Evolutionary conservation across 2,888 invertebrate genomes (phyloP).

Genomic region (Ramazzottius varieornatus): DNA sequence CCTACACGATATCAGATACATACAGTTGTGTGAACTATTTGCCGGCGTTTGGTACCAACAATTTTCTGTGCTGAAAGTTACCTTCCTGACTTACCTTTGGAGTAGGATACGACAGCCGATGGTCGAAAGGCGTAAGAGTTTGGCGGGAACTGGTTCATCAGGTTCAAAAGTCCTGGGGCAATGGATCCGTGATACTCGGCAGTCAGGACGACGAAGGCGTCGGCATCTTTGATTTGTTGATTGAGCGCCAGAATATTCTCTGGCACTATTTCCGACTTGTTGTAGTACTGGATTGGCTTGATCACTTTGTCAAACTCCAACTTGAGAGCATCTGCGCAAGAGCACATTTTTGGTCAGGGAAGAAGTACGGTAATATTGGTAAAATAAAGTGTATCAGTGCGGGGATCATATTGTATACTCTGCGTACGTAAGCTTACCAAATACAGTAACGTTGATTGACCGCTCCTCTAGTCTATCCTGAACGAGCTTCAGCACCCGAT

Average conservation of each 20-base stretch:
- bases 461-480: not conserved
- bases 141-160: slow-evolving; percentile 3
- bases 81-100: slow-evolving; percentile 4
- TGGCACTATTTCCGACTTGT: not conserved
- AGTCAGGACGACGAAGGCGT: not conserved
- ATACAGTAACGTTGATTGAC: not conserved
- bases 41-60: too few species aligned
- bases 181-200: not conserved
- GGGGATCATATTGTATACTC: too few species aligned
- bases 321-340: not conserved
- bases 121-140: not conserved
- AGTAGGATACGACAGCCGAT: not conserved
- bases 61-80: too few species aligned
- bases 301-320: not conserved
- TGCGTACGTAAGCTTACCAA: not conserved
- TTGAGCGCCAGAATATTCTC: not conserved
- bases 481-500: not conserved
- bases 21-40: not conserved
- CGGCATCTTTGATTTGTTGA: not conserved
- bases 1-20: not conserved
- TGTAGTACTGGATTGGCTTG: not conserved
- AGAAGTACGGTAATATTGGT: not conserved
- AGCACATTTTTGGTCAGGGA: not conserved
- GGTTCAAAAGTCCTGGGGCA: not conserved
- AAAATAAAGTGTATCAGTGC: too few species aligned